Percentiles rank a stretch among this genome's conserved stretches.
Evolutionary conservation across 2,797 vertebrate species (phyloP).

Genomic region (Anomalospiza imberbis): DNA sequence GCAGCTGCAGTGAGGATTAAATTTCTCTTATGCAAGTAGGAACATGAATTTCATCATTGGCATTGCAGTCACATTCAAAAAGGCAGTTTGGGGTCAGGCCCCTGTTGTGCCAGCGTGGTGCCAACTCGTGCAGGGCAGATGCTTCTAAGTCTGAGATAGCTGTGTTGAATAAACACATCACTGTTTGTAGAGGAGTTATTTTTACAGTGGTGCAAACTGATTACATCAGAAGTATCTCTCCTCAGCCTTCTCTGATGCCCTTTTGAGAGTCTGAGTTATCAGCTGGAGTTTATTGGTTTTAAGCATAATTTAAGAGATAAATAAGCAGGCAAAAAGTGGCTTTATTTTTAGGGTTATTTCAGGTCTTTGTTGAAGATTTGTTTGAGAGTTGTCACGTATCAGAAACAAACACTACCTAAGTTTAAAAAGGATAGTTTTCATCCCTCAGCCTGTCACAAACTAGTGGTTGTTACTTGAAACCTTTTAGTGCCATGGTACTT

Average conservation of each 20-base stretch:
- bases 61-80: neutral
- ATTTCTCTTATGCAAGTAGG: neutral
- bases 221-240: neutral
- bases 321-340: neutral
- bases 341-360: neutral
- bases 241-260: neutral
- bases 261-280: neutral
- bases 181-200: neutral
- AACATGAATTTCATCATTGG: neutral
- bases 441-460: neutral
- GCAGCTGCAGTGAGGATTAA: neutral
- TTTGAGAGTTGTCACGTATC: neutral
- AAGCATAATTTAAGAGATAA: neutral
- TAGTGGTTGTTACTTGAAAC: neutral
- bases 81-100: neutral
- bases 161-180: conserved; percentile 31
- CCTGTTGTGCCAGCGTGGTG: neutral
- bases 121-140: neutral
- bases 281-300: neutral
- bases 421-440: neutral
- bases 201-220: neutral
- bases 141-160: neutral
- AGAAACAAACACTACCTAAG: neutral
- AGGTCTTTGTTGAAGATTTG: neutral
- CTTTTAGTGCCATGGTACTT: neutral